Base-by-base conservation (phyloP, 2,797 vertebrate genomes). In the Acipenser oxyrinchus region DNA sequence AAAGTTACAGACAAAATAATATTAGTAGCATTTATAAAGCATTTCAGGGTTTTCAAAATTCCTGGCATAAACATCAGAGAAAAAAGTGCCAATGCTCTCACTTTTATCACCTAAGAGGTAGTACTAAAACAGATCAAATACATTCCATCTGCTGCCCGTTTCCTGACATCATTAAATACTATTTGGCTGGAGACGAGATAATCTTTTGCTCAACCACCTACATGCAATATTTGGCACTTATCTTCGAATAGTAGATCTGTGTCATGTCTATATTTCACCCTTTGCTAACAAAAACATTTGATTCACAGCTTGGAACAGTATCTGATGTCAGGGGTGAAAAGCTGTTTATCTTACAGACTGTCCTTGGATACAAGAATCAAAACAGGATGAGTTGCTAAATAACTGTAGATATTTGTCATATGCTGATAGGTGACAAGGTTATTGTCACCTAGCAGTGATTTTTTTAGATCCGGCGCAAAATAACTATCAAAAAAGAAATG, bases 131-230 rank as follows among this genome's bases (percentile, higher is more conserved):
- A 62, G 13, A 62, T 62, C 60, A 62, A 62, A 62, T 7, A 48
- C 60, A 62, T 48, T 62, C 23, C 60, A 62, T 60, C 13, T 23
- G 12, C 18, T 4, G 59, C 5, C 9, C 3, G 13, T 18, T 62
- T 62, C 13, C 18, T 62, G 60, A 48, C 48, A 37, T 62, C 55
- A 23, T 62, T 62, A 23, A 48, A 48, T 37, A 62, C 18, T 62
- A 37, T 62, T 9, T 62, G 60, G 23, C 60, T 62, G 8, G 8
- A 37, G 18, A 62, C 48, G 18, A 18, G 59, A 60, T 10, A 18
- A 23, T 9, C 18, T 48, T 62, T 37, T 58, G 10, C 37, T 62
- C 48, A 18, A 8, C 8, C 60, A 23, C 18, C 11, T 37, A 23
- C 8, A 4, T 37, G 60, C 60, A 62, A 62, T 62, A 62, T 37